Percentiles rank a stretch among this genome's conserved stretches.
Evolutionary conservation across 2,888 invertebrate genomes (phyloP).

Genomic region (Nemotelus nigrinus): DNA sequence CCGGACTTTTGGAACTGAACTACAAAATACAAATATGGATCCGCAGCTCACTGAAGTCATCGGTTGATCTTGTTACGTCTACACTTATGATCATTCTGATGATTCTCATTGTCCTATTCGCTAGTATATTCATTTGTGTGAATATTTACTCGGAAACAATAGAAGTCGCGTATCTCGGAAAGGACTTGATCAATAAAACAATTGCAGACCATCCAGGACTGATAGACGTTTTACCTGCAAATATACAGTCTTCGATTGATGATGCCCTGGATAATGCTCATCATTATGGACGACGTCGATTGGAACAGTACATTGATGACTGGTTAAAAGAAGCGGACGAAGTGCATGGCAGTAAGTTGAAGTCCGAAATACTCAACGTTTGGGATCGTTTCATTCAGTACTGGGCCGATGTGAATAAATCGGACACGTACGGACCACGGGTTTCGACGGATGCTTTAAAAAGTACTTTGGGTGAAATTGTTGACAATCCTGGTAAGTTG

Average conservation of each 20-base stretch:
- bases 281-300: slow-evolving; percentile 89
- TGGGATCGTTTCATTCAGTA: slow-evolving; percentile 95
- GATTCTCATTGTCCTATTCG: slow-evolving; percentile 79
- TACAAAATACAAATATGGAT: slow-evolving; percentile 72
- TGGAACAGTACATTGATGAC: slow-evolving; percentile 84
- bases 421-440: slow-evolving; percentile 73
- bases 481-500: slow-evolving; percentile 76
- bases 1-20: slow-evolving; percentile 78
- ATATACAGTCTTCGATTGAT: slow-evolving; percentile 75
- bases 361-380: slow-evolving; percentile 87
- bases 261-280: slow-evolving; percentile 93
- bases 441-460: slow-evolving; percentile 79
- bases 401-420: slow-evolving; percentile 80
- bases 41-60: slow-evolving; percentile 74
- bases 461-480: slow-evolving; percentile 76
- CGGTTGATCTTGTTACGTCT: slow-evolving; percentile 87
- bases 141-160: slow-evolving; percentile 95
- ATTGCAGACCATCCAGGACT: slow-evolving; percentile 89
- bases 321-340: slow-evolving; percentile 83
- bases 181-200: slow-evolving; percentile 88
- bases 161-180: slow-evolving; percentile 87
- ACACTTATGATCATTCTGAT: slow-evolving; percentile 87
- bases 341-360: slow-evolving; percentile 82
- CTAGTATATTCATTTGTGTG: slow-evolving; percentile 75
- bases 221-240: slow-evolving; percentile 79